These are phyloP conservation scores for Thinocorus orbignyianus DNA, from an alignment of 2,113 vertebrate species.

Conservation along the genomic window DNA sequence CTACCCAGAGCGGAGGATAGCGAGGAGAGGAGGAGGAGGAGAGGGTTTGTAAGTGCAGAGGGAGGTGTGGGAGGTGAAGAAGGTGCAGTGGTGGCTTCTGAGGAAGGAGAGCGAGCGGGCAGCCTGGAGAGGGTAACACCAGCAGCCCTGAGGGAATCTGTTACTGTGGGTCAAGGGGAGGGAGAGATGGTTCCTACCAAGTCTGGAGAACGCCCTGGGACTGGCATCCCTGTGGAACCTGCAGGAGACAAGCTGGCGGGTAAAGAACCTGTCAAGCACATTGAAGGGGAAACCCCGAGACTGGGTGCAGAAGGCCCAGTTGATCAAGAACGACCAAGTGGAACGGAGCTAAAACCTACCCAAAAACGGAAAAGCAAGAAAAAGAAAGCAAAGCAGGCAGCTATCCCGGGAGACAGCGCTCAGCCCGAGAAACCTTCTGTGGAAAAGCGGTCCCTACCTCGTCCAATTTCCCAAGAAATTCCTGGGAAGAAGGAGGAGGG, in stretches of 20 bases:
- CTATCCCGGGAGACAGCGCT: background rate
- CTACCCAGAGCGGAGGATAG: background rate
- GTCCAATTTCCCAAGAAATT: background rate
- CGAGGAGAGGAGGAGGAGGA: background rate
- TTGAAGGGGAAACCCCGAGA: background rate
- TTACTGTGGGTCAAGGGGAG: background rate
- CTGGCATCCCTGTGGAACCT: background rate
- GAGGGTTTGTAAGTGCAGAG: background rate
- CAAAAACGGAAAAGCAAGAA: slow-evolving; percentile 39
- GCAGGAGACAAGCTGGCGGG: background rate
- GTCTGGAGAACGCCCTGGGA: background rate
- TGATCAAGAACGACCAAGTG: background rate
- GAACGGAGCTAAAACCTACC: background rate
- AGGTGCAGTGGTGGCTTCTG: background rate
- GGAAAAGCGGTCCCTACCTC: background rate
- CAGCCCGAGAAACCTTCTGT: background rate
- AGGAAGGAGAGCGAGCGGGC: background rate
- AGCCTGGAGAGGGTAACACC: background rate
- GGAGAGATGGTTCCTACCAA: background rate
- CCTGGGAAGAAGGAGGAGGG: slow-evolving; percentile 8
- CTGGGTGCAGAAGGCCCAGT: background rate
- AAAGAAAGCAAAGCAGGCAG: slow-evolving; percentile 36
- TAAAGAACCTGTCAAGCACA: background rate
- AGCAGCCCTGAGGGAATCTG: background rate
- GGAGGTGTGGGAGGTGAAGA: background rate